Base-by-base conservation (phyloP, 2,888 invertebrate species). In the Mimumesa dahlbomi region DNA sequence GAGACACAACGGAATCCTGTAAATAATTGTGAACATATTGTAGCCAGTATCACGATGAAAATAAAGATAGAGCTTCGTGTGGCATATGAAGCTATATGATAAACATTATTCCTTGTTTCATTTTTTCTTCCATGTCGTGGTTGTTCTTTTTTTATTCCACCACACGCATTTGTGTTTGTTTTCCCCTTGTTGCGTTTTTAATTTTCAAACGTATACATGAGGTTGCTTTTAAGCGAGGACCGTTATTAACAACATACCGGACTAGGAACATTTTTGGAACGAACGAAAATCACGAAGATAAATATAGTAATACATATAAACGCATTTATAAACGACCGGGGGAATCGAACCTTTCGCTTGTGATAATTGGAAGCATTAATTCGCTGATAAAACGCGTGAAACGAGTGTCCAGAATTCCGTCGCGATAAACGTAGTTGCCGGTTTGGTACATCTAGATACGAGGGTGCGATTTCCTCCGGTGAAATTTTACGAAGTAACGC, bases 1-100 rank as follows among this genome's bases (percentile, higher is more conserved):
- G 45, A 50, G 57, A 22, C 42, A 64, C 56, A 65, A 63, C 40
- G 54, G 52, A 65, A 68, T 66, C 49, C 66, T 79, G 79, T 79
- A 79, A 79, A 79, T 79, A 79, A 66, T 46, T 79, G 79, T 76
- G 69, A 76, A 76, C 68, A 76, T 65, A 76, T 49, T 79, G 79
- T 79, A 79, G 76, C 34, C 64, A 54, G 14, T 61, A 64, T 73
- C 70, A 59, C 46, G 62, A 63, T 22, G 61, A 74, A n/a, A 79
- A 76, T 79, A 79, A 79, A 79, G 48, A 65, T 43, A 62, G 48
- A 71, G 79, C 65, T 78, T 76, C 74, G 58, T 71, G 71, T 71
- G 48, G 42, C 31, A 58, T 64, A 64, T 71, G 67, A 71, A 67
- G 75, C 73, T 77, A 38, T 57, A 63, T 45, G 42, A 72, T 50